A percentile compares a stretch with the other conserved stretches of the same genome.
phyloP scores from a whole-genome alignment of 2,888 invertebrate species.

The Ophioninae sp. region DNA sequence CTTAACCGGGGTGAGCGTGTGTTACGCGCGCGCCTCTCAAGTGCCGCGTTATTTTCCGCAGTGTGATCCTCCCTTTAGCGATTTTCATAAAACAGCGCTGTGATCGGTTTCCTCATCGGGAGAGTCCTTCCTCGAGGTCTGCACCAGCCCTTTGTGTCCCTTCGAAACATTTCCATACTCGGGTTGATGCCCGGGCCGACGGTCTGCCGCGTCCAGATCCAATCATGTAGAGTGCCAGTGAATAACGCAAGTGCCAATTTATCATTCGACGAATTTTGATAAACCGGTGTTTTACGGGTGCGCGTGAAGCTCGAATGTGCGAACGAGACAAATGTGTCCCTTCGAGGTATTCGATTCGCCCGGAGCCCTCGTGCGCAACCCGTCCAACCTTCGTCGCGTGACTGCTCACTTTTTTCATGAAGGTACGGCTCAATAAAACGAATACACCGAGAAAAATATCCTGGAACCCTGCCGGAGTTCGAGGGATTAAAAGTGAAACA shows the following conservation, averaged over 20 bases:
- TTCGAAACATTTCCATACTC: too few species aligned
- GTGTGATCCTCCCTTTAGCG: too few species aligned
- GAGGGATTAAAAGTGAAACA: conserved; percentile 5
- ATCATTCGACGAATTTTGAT: too few species aligned
- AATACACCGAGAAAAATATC: background rate
- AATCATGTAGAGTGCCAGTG: background rate
- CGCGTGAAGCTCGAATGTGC: background rate
- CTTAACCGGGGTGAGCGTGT: conserved; percentile 33
- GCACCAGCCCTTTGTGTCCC: too few species aligned
- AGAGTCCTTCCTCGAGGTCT: too few species aligned
- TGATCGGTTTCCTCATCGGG: too few species aligned
- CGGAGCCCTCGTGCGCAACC: background rate
- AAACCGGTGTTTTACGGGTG: background rate
- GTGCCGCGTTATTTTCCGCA: conserved; percentile 45
- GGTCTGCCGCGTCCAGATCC: background rate
- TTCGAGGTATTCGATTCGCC: conserved; percentile 3
- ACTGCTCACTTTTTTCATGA: conserved; percentile 1
- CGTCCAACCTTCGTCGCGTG: background rate
- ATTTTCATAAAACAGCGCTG: too few species aligned
- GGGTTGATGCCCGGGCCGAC: too few species aligned
- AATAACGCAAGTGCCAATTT: background rate
- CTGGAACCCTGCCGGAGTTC: background rate
- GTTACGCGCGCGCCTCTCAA: conserved; percentile 38
- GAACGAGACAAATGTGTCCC: conserved; percentile 7
- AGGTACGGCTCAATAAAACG: background rate